Conservation (phyloP, 1,140 invertebrate genomes). For the Helicoverpa zea region DNA sequence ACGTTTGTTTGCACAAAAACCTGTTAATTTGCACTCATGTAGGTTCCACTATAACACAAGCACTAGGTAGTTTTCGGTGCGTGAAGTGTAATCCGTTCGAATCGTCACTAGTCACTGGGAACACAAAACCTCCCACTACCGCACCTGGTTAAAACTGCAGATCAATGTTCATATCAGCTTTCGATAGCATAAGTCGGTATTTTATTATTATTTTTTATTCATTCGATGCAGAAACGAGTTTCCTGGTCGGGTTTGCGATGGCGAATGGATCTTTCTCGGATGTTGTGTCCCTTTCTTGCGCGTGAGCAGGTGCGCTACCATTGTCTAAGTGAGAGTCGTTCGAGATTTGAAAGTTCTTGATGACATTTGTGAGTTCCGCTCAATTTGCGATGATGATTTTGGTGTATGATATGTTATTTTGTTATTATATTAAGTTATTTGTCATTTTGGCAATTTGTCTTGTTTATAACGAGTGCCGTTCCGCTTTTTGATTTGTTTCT, state of each 20-base stretch:
- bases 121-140: constrained; percentile 11
- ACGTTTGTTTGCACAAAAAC: constrained; percentile 29
- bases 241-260: constrained; percentile 38
- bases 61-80: constrained; percentile 37
- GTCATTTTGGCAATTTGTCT: background rate
- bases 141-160: constrained; percentile 20
- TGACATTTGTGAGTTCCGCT: constrained; percentile 30
- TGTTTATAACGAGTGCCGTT: background rate
- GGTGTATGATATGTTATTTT: constrained; percentile 37
- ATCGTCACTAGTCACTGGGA: constrained; percentile 32
- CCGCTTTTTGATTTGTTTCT: constrained; percentile 33
- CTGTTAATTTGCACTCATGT: constrained; percentile 37
- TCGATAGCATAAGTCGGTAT: constrained; percentile 40
- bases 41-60: constrained; percentile 41
- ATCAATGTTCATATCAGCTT: constrained; percentile 44
- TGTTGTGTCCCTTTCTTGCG: constrained; percentile 42
- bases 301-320: constrained; percentile 19
- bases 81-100: constrained; percentile 48
- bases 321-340: constrained; percentile 29
- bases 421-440: constrained; percentile 22
- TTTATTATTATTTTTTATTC: constrained; percentile 17
- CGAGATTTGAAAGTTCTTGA: constrained; percentile 46
- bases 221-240: constrained; percentile 37
- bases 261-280: constrained; percentile 49
- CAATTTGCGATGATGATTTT: constrained; percentile 42